Evolutionary conservation across 2,113 vertebrate genomes (phyloP).

Genomic region (Cynocephalus volans): DNA sequence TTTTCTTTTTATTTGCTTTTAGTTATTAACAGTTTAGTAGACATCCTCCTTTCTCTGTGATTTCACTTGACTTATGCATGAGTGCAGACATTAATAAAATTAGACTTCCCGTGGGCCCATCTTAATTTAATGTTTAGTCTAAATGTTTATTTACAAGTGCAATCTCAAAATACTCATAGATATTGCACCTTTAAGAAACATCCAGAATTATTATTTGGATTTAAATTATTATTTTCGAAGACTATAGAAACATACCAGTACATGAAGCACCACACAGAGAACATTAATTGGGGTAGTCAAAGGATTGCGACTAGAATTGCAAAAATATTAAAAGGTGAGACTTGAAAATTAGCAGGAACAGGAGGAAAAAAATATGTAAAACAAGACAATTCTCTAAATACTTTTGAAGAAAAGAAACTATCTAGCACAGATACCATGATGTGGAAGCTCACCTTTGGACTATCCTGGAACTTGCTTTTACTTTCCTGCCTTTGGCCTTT

Average conservation of each 20-base stretch:
- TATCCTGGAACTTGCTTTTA: not conserved
- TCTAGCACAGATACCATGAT: not conserved
- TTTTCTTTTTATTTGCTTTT: constrained; percentile 17
- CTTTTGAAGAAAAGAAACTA: not conserved
- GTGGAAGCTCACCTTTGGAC: not conserved
- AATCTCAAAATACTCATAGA: not conserved
- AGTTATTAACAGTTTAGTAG: not conserved
- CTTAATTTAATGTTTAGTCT: constrained; percentile 15
- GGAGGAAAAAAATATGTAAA: not conserved
- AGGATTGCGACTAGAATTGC: not conserved
- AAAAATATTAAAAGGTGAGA: not conserved
- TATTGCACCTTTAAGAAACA: not conserved
- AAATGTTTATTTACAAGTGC: not conserved
- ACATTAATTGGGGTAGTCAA: not conserved
- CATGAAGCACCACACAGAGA: not conserved
- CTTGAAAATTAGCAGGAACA: not conserved
- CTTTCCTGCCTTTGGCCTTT: not conserved
- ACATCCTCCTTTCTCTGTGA: not conserved
- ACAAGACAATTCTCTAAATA: not conserved
- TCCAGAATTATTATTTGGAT: not conserved
- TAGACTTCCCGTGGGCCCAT: not conserved
- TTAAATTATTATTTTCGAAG: not conserved
- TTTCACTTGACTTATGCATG: not conserved
- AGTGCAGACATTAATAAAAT: not conserved
- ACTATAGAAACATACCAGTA: not conserved